These are phyloP conservation scores for Macrophya alboannulata DNA, from an alignment of 2,888 invertebrate genomes.

Conservation along the genomic window DNA sequence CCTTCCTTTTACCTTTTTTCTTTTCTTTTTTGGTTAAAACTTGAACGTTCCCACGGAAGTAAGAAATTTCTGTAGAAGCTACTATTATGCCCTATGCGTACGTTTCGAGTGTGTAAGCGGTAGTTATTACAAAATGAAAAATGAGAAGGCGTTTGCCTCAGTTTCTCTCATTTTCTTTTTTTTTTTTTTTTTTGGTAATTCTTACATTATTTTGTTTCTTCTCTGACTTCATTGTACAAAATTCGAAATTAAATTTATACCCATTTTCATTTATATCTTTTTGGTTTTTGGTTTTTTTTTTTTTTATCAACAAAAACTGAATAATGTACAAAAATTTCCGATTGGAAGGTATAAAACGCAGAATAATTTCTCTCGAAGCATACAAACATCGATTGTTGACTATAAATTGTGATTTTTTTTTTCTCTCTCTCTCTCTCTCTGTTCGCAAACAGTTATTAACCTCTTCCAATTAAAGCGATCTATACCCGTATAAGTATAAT, in stretches of 20 bases:
- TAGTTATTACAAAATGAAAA: not conserved
- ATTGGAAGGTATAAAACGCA: too few relatives aligned
- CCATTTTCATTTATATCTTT: not conserved
- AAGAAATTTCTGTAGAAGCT: not conserved
- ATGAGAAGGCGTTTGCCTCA: not conserved
- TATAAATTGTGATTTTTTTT: not conserved
- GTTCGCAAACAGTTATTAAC: not conserved
- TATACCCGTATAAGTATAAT: not conserved
- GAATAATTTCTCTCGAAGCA: not conserved
- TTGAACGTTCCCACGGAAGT: conserved; percentile 11
- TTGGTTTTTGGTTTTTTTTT: too few relatives aligned
- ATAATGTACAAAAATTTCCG: too few relatives aligned
- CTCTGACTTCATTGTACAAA: not conserved
- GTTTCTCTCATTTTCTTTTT: not conserved
- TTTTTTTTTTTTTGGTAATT: not conserved
- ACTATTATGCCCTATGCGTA: not conserved
- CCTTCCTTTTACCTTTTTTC: not conserved
- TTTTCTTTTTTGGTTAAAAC: not conserved
- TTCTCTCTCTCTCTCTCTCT: too few relatives aligned
- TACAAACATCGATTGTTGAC: not conserved
- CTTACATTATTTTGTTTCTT: not conserved
- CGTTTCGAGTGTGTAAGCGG: too few relatives aligned
- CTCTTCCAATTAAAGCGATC: not conserved
- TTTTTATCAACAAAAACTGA: too few relatives aligned
- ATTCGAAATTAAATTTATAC: not conserved